Conservation (phyloP, 2,888 invertebrate genomes). For the Parnassius glacialis region DNA sequence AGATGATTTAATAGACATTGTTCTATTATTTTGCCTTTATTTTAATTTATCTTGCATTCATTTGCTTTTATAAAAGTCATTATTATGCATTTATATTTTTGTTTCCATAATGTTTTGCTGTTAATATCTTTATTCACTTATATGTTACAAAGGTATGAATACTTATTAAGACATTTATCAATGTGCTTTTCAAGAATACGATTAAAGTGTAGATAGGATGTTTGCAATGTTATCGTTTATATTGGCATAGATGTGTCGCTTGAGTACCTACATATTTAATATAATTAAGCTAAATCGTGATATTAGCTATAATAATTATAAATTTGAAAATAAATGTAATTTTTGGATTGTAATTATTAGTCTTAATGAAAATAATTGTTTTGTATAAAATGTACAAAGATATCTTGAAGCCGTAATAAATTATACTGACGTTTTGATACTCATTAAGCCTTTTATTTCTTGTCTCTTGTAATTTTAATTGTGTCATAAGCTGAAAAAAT, state of each 20-base stretch:
- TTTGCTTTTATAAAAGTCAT: conserved; percentile 2
- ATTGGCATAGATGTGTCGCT: conserved; percentile 66
- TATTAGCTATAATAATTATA: conserved; percentile 78
- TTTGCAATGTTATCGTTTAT: conserved; percentile 67
- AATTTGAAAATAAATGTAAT: conserved; percentile 78
- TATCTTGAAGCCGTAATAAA: conserved; percentile 77
- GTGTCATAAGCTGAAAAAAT: conserved; percentile 19
- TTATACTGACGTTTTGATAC: conserved; percentile 81
- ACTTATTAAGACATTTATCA: conserved; percentile 34
- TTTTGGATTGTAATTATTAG: conserved; percentile 81
- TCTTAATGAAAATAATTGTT: conserved; percentile 76
- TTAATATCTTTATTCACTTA: conserved; percentile 27
- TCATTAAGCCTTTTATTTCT: conserved; percentile 62
- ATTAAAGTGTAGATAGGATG: conserved; percentile 49
- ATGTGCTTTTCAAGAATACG: conserved; percentile 43
- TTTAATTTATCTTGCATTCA: not conserved
- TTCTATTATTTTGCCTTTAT: conserved; percentile 13
- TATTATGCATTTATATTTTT: conserved; percentile 19
- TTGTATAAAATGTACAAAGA: conserved; percentile 80
- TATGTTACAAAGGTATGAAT: conserved; percentile 25
- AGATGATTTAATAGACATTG: not conserved
- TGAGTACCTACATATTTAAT: conserved; percentile 65
- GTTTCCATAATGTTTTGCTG: conserved; percentile 24
- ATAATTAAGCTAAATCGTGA: conserved; percentile 80
- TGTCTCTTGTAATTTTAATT: conserved; percentile 21